Evolutionary conservation across 64 coral and sea anemone species (phyloP), one percentile per base, ranked within the genome.

Genomic region (Hydrozoanthus tunicans): DNA sequence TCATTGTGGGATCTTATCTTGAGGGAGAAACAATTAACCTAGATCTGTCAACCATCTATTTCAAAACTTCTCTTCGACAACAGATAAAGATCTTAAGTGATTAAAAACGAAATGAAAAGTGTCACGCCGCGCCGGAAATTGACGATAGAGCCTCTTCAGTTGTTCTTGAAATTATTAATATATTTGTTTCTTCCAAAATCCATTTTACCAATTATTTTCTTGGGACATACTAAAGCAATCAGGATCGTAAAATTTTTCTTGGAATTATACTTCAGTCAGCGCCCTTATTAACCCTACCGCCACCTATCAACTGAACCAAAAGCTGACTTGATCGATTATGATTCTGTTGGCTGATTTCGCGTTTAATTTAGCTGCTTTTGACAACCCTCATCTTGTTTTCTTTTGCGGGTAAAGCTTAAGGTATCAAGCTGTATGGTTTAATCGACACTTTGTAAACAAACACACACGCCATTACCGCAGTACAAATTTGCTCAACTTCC

Each of bases 1-100:
- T 59, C 25, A 56, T 88, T 88, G 23, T 74, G 84, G 84, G 56
- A 88, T 88, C 17, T 59, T 55, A 88, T 75, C 59, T 88, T 26
- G 54, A 25, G 69, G 43, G 68, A 75, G 6, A 54, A 10, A 52
- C 58, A 51, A 86, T 86, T 56, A 71, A 86, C 32, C 15, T 57
- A 11, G 24, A 53, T 59, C 27, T 88, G 56, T 56, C 69, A 75
- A 74, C 70, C 54, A 72, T 71, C 55, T 58, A 1, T 88, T 88
- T 66, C 81, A 83, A 83, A 63, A 15, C 56, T 65, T 65, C 9
- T 83, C 53, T 83, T 58, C 23, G 26, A 24, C n/a, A 52, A 67
- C 6, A 7, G 62, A 67, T 64, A 66, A 17, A 55, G 63, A 83
- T 67, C 53, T 68, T 13, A 58, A 88, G 11, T 88, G 69, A 73